phyloP scores from a whole-genome alignment of 2,113 vertebrate species.

The Amphiprion percula region DNA sequence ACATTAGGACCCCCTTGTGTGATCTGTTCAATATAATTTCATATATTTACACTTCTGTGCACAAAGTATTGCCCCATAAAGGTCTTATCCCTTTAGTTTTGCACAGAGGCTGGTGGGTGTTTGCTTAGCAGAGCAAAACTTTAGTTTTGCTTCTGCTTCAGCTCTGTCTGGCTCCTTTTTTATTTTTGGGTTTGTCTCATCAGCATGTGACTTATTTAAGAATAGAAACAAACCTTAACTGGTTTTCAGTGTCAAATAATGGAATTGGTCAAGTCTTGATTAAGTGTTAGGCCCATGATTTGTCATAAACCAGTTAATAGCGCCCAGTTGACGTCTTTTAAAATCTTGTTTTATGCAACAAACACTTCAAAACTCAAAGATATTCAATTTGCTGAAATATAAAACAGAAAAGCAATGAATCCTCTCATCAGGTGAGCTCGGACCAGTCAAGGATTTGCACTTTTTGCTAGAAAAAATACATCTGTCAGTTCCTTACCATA shows the following conservation, averaged over 20 bases:
- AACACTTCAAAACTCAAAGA: no score
- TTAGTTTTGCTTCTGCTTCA: slow-evolving; percentile 83
- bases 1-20: not conserved
- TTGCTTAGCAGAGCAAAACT: slow-evolving; percentile 27
- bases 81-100: not conserved
- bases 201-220: slow-evolving; percentile 14
- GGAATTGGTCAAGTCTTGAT: no score
- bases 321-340: not conserved
- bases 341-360: not conserved
- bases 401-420: not conserved
- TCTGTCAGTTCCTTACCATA: no score
- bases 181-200: slow-evolving; percentile 20
- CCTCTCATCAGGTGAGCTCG: not conserved
- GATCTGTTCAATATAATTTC: not conserved
- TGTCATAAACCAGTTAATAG: not conserved
- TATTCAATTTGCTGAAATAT: no score
- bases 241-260: no score
- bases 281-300: not conserved
- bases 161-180: slow-evolving; percentile 16
- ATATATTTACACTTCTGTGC: not conserved
- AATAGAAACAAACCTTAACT: not conserved
- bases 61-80: not conserved
- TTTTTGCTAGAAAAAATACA: no score
- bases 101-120: not conserved
- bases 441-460: not conserved